Evolutionary conservation across 2,113 vertebrate species (phyloP).

Genomic region (Sylvilagus bachmani): DNA sequence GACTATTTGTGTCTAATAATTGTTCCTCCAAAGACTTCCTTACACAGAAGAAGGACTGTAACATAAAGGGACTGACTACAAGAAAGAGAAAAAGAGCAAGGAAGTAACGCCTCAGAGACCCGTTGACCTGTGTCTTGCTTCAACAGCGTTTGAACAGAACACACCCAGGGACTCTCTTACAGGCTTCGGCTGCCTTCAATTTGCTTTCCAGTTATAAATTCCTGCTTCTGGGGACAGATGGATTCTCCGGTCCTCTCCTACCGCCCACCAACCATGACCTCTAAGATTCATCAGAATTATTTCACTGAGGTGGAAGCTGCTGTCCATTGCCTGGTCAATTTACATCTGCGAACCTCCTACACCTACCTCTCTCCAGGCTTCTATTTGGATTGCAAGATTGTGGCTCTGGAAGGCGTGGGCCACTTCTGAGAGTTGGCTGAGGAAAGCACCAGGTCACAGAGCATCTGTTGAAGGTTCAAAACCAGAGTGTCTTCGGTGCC

Average conservation of each 20-base stretch:
- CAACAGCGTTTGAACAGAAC: too few species aligned
- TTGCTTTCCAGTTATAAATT: too few species aligned
- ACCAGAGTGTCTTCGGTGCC: background rate
- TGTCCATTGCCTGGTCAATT: background rate
- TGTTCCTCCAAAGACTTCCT: too few species aligned
- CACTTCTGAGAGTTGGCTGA: background rate
- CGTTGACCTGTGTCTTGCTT: too few species aligned
- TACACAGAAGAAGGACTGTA: too few species aligned
- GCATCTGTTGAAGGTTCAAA: background rate
- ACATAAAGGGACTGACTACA: too few species aligned
- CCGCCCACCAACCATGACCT: background rate
- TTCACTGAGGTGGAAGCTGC: background rate
- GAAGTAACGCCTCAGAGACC: too few species aligned
- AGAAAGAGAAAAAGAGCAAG: too few species aligned
- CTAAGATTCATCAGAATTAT: background rate
- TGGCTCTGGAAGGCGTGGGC: background rate
- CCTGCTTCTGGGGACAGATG: too few species aligned
- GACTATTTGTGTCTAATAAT: too few species aligned
- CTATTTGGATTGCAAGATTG: background rate
- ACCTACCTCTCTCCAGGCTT: background rate
- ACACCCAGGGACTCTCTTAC: too few species aligned
- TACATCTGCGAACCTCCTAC: background rate
- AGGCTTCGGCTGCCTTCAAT: too few species aligned
- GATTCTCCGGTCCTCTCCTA: background rate
- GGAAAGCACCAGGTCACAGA: background rate